A percentile compares a stretch with the other conserved stretches of the same genome.
Evolutionary conservation across 2,888 invertebrate species (phyloP).

Genomic region (Uloborus plumipes): DNA sequence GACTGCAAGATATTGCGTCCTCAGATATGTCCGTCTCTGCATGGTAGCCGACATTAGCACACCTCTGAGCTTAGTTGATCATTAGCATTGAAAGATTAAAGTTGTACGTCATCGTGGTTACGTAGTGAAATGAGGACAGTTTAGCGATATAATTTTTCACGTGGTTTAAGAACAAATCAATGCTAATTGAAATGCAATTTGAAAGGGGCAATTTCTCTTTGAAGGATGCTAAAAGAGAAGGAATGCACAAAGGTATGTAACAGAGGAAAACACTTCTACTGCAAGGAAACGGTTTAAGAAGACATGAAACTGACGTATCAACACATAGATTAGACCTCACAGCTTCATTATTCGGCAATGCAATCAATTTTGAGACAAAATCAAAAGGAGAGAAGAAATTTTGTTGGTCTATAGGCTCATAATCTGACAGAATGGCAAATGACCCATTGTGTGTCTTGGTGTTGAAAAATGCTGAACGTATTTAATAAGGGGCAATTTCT

Average conservation of each 20-base stretch:
- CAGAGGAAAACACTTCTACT: neutral
- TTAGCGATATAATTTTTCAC: neutral
- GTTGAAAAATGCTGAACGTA: neutral
- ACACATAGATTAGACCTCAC: constrained; percentile 1
- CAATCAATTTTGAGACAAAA: neutral
- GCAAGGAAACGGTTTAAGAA: neutral
- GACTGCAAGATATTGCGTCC: too few relatives aligned
- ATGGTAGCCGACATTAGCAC: too few relatives aligned
- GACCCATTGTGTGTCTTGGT: neutral
- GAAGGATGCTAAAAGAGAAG: neutral
- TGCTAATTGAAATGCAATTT: neutral
- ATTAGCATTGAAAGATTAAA: too few relatives aligned
- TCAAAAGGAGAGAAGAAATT: neutral
- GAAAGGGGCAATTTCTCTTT: constrained; percentile 1
- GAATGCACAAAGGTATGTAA: neutral
- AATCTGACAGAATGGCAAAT: constrained; percentile 8
- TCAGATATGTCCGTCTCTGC: too few relatives aligned
- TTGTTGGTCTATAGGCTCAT: neutral
- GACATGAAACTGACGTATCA: neutral
- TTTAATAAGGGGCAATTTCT: too few relatives aligned
- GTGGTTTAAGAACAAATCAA: neutral
- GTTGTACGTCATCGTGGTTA: too few relatives aligned
- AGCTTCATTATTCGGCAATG: neutral
- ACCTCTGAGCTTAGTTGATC: too few relatives aligned
- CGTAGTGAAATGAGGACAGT: neutral